phyloP scores from a whole-genome alignment of 2,113 vertebrate species.

The Lutjanus erythropterus region DNA sequence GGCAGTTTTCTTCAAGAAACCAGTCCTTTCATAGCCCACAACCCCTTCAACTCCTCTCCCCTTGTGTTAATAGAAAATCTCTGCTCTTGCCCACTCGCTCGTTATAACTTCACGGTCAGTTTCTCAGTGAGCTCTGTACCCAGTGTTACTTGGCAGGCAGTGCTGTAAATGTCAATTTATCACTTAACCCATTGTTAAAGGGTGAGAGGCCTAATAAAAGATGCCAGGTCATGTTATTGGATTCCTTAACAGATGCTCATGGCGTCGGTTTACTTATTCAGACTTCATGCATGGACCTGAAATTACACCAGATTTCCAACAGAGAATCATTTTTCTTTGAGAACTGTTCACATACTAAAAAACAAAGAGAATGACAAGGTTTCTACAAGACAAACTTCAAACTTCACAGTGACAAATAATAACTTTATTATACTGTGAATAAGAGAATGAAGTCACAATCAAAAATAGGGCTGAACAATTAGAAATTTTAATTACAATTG shows the following conservation, averaged over 20 bases:
- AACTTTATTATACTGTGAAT: constrained; percentile 33
- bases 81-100: constrained; percentile 62
- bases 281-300: constrained; percentile 38
- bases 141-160: constrained; percentile 76
- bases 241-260: constrained; percentile 52
- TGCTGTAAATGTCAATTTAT: constrained; percentile 83
- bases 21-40: constrained; percentile 54
- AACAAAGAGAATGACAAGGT: not conserved
- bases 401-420: constrained; percentile 25
- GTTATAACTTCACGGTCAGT: constrained; percentile 76
- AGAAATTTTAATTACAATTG: no score
- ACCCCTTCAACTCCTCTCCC: constrained; percentile 66
- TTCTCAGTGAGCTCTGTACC: constrained; percentile 67
- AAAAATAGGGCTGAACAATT: no score
- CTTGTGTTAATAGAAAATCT: constrained; percentile 80
- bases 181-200: constrained; percentile 84
- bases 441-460: constrained; percentile 39
- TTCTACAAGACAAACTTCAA: constrained; percentile 8
- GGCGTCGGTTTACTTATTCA: constrained; percentile 61
- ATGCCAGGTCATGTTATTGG: constrained; percentile 67
- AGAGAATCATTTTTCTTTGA: not conserved
- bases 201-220: constrained; percentile 76
- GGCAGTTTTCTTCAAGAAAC: constrained; percentile 55
- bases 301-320: constrained; percentile 15
- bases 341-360: not conserved